Percentiles rank a stretch among this genome's conserved stretches.
These are phyloP conservation scores for Melanotaenia maccullochi DNA, from an alignment of 2,797 vertebrate genomes.

Conservation along the genomic window DNA sequence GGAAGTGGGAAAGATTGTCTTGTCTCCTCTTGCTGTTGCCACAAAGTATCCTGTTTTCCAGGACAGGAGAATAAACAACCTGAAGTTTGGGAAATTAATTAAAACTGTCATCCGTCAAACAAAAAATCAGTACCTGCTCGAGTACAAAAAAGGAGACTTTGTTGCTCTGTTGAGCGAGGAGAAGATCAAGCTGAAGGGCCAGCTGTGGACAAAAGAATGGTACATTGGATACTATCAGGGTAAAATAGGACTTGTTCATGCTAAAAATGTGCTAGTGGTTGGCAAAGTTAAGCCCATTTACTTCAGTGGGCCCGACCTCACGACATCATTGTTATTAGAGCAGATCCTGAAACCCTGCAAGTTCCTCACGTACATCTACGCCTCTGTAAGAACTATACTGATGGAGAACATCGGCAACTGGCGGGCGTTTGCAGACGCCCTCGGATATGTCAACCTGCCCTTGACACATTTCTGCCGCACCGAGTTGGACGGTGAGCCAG, in stretches of 20 bases:
- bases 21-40: constrained; percentile 90
- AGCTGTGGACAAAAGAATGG: constrained; percentile 98
- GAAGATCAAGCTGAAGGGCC: constrained; percentile 92
- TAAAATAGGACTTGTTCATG: constrained; percentile 90
- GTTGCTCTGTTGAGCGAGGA: constrained; percentile 93
- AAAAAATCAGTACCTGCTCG: constrained; percentile 94
- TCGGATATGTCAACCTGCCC: constrained; percentile 90
- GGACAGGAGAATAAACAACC: constrained; percentile 87
- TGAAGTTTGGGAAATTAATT: constrained; percentile 92
- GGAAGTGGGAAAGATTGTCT: constrained; percentile 91
- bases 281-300: constrained; percentile 89
- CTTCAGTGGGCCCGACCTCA: constrained; percentile 89
- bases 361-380: constrained; percentile 97
- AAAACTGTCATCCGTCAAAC: constrained; percentile 95
- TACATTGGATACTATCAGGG: constrained; percentile 96
- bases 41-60: constrained; percentile 93
- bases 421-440: constrained; percentile 91
- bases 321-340: constrained; percentile 88
- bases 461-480: constrained; percentile 91
- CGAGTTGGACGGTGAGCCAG: constrained; percentile 91
- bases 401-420: constrained; percentile 98
- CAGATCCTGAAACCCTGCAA: constrained; percentile 95
- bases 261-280: constrained; percentile 92
- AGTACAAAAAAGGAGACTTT: constrained; percentile 95
- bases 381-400: constrained; percentile 92